Percentiles rank a stretch among this genome's conserved stretches.
Evolutionary conservation across 2,888 invertebrate genomes (phyloP).

Genomic region (Dugesia japonica): DNA sequence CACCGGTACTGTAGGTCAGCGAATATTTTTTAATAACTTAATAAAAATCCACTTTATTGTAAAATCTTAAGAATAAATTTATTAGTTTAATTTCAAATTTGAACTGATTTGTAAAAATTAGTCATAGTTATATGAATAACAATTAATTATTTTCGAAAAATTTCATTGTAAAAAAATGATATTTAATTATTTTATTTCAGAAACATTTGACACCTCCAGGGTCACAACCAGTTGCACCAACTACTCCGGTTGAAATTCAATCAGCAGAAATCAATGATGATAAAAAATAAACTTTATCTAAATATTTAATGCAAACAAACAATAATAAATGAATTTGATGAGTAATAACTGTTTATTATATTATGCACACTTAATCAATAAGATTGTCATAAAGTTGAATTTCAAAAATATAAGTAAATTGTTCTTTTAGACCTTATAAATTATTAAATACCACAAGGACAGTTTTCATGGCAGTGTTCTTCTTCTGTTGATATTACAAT

Average conservation of each 20-base stretch:
- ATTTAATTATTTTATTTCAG: neutral
- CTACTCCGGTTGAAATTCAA: neutral
- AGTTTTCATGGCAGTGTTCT: constrained; percentile 1
- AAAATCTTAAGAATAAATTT: too few species aligned
- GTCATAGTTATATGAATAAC: too few species aligned
- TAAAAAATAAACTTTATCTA: neutral
- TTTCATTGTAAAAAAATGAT: too few species aligned
- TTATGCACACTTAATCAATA: constrained; percentile 1
- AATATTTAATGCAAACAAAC: neutral
- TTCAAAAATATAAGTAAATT: neutral
- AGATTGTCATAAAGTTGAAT: neutral
- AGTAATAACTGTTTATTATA: neutral
- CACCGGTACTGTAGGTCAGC: too few species aligned
- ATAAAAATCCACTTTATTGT: too few species aligned
- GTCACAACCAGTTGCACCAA: neutral
- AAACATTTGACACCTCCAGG: neutral
- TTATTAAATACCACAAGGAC: constrained; percentile 4
- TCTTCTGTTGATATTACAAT: neutral
- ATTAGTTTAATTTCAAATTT: too few species aligned
- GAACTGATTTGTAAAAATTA: too few species aligned
- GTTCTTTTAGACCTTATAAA: neutral
- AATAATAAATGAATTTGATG: neutral
- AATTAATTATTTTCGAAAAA: too few species aligned
- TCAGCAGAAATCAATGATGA: neutral
- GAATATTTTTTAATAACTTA: too few species aligned